phyloP scores from a whole-genome alignment of 2,888 invertebrate species.

The Agriopis leucophaearia region DNA sequence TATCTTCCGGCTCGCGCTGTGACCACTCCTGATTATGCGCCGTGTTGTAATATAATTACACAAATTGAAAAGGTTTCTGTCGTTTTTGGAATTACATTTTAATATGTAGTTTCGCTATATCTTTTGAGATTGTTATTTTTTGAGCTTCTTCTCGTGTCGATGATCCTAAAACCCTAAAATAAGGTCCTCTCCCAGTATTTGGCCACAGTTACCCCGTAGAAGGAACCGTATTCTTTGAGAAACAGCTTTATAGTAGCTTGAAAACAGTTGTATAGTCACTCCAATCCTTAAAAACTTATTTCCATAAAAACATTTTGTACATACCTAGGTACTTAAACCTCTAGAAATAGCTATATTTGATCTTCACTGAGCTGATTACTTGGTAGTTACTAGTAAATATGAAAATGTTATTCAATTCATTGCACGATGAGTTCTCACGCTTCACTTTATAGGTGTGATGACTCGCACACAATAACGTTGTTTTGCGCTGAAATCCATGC shows the following conservation, averaged over 20 bases:
- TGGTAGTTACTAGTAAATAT: background rate
- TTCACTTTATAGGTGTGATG: constrained; percentile 36
- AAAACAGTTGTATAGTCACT: too few relatives aligned
- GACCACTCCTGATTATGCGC: constrained; percentile 31
- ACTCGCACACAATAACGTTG: constrained; percentile 26
- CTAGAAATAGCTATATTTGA: too few relatives aligned
- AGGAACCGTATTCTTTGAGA: too few relatives aligned
- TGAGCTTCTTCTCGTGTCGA: background rate
- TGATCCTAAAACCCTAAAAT: background rate
- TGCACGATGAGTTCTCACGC: constrained; percentile 23
- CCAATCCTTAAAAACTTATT: too few relatives aligned
- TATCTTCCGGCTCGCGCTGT: constrained; percentile 9
- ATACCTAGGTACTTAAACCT: too few relatives aligned
- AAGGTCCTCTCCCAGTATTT: too few relatives aligned
- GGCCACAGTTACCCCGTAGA: too few relatives aligned
- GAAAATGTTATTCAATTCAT: constrained; percentile 18
- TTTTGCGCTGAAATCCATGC: constrained; percentile 10
- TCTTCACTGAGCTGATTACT: too few relatives aligned
- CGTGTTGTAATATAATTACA: constrained; percentile 16
- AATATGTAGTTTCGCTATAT: background rate
- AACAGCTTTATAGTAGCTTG: too few relatives aligned
- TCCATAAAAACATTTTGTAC: too few relatives aligned
- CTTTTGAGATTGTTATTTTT: constrained; percentile 8
- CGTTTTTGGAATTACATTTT: constrained; percentile 22
- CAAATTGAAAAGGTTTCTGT: constrained; percentile 15